These are phyloP conservation scores for Molorchus minor DNA, from an alignment of 2,888 invertebrate genomes.

Conservation along the genomic window DNA sequence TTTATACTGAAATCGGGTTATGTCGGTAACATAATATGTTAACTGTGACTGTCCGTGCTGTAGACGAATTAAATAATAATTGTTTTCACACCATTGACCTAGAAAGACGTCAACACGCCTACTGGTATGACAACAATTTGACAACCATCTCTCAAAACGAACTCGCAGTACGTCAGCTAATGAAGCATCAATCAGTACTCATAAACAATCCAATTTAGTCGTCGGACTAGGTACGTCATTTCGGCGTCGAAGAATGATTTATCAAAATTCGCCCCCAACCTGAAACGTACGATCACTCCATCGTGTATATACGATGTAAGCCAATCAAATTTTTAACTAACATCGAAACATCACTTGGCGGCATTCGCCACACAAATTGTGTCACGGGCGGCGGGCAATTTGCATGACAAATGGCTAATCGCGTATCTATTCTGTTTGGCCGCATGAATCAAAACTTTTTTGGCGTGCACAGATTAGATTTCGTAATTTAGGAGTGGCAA, in stretches of 20 bases:
- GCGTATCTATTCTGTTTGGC: background rate
- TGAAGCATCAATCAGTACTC: slow-evolving; percentile 7
- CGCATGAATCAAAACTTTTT: slow-evolving; percentile 18
- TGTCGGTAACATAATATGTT: too few relatives aligned
- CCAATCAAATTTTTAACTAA: slow-evolving; percentile 15
- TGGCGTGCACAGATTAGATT: slow-evolving; percentile 9
- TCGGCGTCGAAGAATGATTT: slow-evolving; percentile 6
- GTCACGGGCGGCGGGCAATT: slow-evolving; percentile 1
- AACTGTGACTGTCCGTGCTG: too few relatives aligned
- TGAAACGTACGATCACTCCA: background rate
- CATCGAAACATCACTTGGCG: slow-evolving; percentile 8
- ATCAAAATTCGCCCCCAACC: slow-evolving; percentile 10
- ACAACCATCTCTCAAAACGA: too few relatives aligned
- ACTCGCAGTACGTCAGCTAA: too few relatives aligned
- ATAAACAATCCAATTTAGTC: slow-evolving; percentile 9
- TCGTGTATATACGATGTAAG: slow-evolving; percentile 14
- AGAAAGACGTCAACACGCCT: too few relatives aligned
- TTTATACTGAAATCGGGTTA: too few relatives aligned
- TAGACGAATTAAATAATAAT: too few relatives aligned
- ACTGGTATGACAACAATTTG: too few relatives aligned
- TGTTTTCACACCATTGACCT: too few relatives aligned
- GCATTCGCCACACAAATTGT: slow-evolving; percentile 9
- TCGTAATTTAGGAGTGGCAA: slow-evolving; percentile 6
- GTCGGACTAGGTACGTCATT: slow-evolving; percentile 1
- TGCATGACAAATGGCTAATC: slow-evolving; percentile 20